phyloP scores from a whole-genome alignment of 2,797 vertebrate species.

The Podargus strigoides region DNA sequence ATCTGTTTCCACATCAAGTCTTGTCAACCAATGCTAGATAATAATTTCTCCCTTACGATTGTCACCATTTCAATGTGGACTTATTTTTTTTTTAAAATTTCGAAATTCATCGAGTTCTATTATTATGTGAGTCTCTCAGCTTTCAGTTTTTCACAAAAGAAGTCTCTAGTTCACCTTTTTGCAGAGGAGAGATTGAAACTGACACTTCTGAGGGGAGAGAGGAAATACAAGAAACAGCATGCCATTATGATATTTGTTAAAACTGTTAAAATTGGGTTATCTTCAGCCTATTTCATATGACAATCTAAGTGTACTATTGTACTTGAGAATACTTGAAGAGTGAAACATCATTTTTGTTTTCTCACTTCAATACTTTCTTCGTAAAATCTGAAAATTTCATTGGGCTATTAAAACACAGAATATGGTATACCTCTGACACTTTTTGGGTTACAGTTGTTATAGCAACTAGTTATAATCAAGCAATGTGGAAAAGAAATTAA shows the following conservation, averaged over 20 bases:
- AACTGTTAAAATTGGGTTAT: not conserved
- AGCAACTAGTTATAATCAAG: not conserved
- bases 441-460: not conserved
- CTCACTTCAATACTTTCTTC: not conserved
- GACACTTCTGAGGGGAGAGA: not conserved
- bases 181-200: not conserved
- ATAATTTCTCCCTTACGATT: not conserved
- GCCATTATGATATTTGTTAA: not conserved
- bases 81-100: not conserved
- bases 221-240: not conserved
- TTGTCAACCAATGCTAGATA: not conserved
- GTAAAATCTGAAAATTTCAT: not conserved
- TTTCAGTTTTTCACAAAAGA: not conserved
- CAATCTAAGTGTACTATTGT: not conserved
- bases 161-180: not conserved
- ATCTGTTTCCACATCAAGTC: not conserved
- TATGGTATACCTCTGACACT: not conserved
- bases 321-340: not conserved
- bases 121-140: not conserved
- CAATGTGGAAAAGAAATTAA: not conserved
- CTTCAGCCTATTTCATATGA: not conserved
- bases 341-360: not conserved
- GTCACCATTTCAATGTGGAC: not conserved
- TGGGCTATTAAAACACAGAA: not conserved
- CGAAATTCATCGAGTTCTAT: accelerated